Percentiles rank a stretch among this genome's conserved stretches.
Conservation (phyloP, 2,113 vertebrate genomes). For the Sporophila hypoxantha region DNA sequence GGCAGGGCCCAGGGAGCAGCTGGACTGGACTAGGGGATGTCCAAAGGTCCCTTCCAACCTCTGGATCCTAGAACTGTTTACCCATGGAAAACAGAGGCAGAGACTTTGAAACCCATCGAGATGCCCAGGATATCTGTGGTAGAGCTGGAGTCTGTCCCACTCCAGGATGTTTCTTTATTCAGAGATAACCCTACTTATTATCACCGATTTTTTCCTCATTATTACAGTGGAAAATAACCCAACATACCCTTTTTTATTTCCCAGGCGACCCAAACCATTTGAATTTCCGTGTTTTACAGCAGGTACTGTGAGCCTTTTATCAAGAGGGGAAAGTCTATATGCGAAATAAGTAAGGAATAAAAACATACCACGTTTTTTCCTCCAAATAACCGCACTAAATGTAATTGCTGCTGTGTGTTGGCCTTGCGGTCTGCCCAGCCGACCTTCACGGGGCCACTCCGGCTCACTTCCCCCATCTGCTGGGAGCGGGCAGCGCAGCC, state of each 20-base stretch:
- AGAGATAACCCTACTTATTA: not conserved
- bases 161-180: not conserved
- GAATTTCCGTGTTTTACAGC: not conserved
- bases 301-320: not conserved
- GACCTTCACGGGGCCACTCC: not conserved
- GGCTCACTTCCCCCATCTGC: not conserved
- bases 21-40: not conserved
- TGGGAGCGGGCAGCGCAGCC: not conserved
- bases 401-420: not conserved
- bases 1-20: not conserved
- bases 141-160: not conserved
- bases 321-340: not conserved
- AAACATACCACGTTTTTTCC: rapidly evolving
- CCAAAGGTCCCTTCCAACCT: not conserved
- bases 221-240: not conserved
- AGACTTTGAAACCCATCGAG: not conserved
- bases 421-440: not conserved
- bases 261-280: not conserved
- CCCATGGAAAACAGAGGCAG: not conserved
- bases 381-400: not conserved
- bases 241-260: not conserved
- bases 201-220: not conserved
- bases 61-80: not conserved
- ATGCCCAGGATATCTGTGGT: not conserved
- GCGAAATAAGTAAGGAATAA: not conserved